A percentile compares a stretch with the other conserved stretches of the same genome.
These are phyloP conservation scores for Mycalesis mineus DNA, from an alignment of 2,888 invertebrate species.

Conservation along the genomic window DNA sequence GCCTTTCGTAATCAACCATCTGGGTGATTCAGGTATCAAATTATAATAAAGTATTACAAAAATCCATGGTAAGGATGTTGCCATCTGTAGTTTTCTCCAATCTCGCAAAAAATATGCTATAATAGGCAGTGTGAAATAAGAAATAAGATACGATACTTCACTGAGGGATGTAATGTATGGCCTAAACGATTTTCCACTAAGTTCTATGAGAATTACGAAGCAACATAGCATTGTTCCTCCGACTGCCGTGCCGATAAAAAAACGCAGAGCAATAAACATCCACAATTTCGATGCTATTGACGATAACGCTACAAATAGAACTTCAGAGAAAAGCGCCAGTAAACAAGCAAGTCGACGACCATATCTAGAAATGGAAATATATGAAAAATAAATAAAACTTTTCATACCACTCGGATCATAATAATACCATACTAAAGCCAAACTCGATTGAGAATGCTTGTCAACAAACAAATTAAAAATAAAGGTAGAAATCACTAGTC, in stretches of 20 bases:
- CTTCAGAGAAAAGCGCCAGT: conserved; percentile 75
- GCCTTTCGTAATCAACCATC: conserved; percentile 86
- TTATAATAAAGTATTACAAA: conserved; percentile 80
- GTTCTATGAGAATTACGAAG: conserved; percentile 81
- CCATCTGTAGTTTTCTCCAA: conserved; percentile 80
- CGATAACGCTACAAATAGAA: conserved; percentile 74
- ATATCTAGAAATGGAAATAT: conserved; percentile 62
- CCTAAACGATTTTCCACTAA: conserved; percentile 76
- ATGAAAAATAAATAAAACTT: background rate
- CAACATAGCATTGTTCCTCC: conserved; percentile 83
- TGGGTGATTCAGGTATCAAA: conserved; percentile 87
- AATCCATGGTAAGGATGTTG: conserved; percentile 72
- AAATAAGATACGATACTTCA: conserved; percentile 76
- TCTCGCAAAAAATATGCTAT: conserved; percentile 79
- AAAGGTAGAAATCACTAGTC: too few species aligned
- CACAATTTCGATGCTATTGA: conserved; percentile 78
- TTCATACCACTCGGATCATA: too few species aligned
- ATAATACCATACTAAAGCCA: too few species aligned
- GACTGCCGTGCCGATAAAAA: conserved; percentile 78
- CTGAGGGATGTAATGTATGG: conserved; percentile 75
- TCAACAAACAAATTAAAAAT: too few species aligned
- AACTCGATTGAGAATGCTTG: too few species aligned
- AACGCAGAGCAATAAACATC: conserved; percentile 78
- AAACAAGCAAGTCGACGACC: conserved; percentile 81
- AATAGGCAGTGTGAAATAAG: conserved; percentile 75